Evolutionary conservation across 2,113 vertebrate species (phyloP).

Genomic region (Austrofundulus limnaeus): DNA sequence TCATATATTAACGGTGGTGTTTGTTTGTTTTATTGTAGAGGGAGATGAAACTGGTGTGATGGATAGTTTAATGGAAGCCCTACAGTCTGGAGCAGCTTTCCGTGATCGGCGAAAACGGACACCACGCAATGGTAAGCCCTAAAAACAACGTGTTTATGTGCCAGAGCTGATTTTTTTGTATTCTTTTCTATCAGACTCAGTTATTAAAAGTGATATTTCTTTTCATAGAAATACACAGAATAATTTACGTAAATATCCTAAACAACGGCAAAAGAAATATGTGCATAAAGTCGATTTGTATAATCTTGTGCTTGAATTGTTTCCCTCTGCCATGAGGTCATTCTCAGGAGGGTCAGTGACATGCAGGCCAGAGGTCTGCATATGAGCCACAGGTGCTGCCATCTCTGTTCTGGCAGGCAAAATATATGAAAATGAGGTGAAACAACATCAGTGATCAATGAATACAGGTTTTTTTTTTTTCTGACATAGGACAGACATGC

Average conservation of each 20-base stretch:
- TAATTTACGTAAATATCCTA: conserved; percentile 1
- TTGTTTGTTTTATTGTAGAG: conserved; percentile 78
- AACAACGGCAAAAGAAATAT: conserved; percentile 42
- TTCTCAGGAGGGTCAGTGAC: conserved; percentile 59
- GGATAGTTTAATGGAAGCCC: conserved; percentile 96
- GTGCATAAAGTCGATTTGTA: conserved; percentile 43
- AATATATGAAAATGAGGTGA: background rate
- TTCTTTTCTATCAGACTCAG: background rate
- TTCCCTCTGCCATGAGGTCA: conserved; percentile 43
- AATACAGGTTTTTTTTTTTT: conserved; percentile 4
- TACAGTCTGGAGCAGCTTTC: conserved; percentile 98
- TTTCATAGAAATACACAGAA: conserved; percentile 4
- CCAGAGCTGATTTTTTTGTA: background rate
- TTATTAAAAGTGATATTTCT: background rate
- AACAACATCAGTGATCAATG: background rate
- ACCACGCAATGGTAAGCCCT: conserved; percentile 81
- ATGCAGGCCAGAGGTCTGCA: conserved; percentile 58
- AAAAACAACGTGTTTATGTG: background rate
- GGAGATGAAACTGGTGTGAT: conserved; percentile 98
- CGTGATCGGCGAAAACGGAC: conserved; percentile 93
- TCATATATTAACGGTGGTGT: no score
- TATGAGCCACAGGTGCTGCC: conserved; percentile 59
- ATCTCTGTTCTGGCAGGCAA: conserved; percentile 25
- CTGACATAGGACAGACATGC: background rate
- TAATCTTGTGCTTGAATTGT: conserved; percentile 65